Percentiles rank a stretch among this genome's conserved stretches.
Conservation (phyloP, 1,140 invertebrate genomes). For the Babylonia areolata region DNA sequence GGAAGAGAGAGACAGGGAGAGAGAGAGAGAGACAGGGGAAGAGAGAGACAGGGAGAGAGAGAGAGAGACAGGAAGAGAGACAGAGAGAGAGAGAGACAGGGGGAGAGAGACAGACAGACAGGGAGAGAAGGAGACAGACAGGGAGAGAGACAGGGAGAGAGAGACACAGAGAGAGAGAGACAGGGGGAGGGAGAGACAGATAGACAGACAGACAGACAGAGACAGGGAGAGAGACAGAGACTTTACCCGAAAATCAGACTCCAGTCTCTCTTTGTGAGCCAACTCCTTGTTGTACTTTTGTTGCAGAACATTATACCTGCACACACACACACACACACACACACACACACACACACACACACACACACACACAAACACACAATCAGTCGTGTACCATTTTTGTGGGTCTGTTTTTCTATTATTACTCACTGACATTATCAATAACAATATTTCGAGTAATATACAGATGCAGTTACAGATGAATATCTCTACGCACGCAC, state of each 20-base stretch:
- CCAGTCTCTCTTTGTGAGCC: slow-evolving; percentile 59
- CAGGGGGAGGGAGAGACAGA: no score
- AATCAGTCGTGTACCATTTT: no score
- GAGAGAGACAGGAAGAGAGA: neutral
- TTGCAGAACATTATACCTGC: slow-evolving; percentile 62
- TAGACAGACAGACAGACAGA: no score
- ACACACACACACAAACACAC: neutral
- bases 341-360: slow-evolving; percentile 8
- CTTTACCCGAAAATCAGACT: slow-evolving; percentile 69
- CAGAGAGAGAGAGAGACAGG: neutral
- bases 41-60: no score
- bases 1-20: no score
- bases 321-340: slow-evolving; percentile 30
- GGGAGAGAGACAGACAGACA: neutral
- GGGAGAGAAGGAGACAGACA: neutral
- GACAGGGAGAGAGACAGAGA: neutral
- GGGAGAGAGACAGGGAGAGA: neutral
- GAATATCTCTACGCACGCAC: no score
- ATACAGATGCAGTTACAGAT: no score
- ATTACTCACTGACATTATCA: no score
- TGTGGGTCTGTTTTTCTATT: no score
- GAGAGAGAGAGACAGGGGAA: no score
- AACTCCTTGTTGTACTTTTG: slow-evolving; percentile 66
- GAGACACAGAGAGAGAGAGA: no score
- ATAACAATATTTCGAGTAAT: no score